Evolutionary conservation across 2,113 vertebrate species (phyloP).

Genomic region (Eclectus roratus): DNA sequence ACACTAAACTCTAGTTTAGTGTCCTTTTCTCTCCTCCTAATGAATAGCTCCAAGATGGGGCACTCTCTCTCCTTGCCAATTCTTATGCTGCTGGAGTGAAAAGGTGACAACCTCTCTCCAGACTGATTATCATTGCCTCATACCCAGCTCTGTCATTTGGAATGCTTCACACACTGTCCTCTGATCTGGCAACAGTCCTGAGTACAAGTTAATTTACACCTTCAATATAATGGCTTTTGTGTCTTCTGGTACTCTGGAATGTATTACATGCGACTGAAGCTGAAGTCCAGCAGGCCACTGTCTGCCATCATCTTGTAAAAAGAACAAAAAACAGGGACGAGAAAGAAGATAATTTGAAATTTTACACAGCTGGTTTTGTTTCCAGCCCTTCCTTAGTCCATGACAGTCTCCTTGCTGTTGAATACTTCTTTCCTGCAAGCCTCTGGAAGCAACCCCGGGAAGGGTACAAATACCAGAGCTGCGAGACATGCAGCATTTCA

Average conservation of each 20-base stretch:
- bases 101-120: neutral
- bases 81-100: neutral
- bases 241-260: neutral
- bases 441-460: neutral
- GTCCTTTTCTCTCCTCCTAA: neutral
- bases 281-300: constrained; percentile 6
- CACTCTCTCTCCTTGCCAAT: neutral
- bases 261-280: neutral
- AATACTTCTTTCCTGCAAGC: neutral
- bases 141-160: neutral
- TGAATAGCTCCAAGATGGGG: neutral
- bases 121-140: neutral
- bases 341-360: neutral
- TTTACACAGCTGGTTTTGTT: neutral
- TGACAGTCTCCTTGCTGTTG: neutral
- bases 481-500: neutral
- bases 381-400: neutral
- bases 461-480: neutral
- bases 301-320: neutral
- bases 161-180: neutral
- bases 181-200: neutral
- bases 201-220: constrained; percentile 36
- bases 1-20: neutral
- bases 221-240: constrained; percentile 2
- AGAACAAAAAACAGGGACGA: neutral